A percentile compares a stretch with the other conserved stretches of the same genome.
Evolutionary conservation across 1,140 invertebrate genomes (phyloP).

Genomic region (Muscidifurax raptorellus): DNA sequence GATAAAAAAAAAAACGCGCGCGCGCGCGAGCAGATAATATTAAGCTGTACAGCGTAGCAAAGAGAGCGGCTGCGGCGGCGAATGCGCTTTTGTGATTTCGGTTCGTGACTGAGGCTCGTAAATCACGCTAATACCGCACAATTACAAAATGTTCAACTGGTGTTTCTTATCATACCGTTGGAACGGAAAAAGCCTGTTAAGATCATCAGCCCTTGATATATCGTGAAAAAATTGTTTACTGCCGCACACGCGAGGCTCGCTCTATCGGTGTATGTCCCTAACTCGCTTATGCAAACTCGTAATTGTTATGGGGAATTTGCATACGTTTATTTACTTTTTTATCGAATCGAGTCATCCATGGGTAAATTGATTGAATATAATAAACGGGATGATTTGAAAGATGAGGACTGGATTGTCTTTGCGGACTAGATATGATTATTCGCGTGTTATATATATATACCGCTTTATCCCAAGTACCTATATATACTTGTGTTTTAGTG

Average conservation of each 20-base stretch:
- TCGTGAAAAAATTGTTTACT: conserved; percentile 37
- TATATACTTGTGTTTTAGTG: no score
- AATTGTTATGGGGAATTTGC: no score
- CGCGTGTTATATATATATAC: no score
- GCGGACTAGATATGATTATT: no score
- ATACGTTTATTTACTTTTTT: no score
- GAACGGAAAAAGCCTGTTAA: conserved; percentile 50
- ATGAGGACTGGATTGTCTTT: no score
- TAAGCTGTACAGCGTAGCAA: neutral
- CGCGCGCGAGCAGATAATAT: conserved; percentile 6
- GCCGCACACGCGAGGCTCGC: neutral
- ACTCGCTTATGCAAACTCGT: no score
- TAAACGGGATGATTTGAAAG: no score
- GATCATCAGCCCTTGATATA: conserved; percentile 40
- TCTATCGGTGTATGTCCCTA: no score
- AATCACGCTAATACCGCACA: conserved; percentile 48
- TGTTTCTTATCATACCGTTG: conserved; percentile 44
- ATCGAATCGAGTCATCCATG: no score
- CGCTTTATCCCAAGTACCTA: no score
- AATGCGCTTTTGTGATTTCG: conserved; percentile 36
- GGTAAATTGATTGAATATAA: no score
- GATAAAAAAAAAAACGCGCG: neutral
- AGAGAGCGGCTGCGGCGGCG: neutral
- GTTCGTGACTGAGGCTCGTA: conserved; percentile 46
- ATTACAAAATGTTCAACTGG: conserved; percentile 53